Conservation (phyloP, 2,888 invertebrate species). For the Cosmorhoe ocellata region DNA sequence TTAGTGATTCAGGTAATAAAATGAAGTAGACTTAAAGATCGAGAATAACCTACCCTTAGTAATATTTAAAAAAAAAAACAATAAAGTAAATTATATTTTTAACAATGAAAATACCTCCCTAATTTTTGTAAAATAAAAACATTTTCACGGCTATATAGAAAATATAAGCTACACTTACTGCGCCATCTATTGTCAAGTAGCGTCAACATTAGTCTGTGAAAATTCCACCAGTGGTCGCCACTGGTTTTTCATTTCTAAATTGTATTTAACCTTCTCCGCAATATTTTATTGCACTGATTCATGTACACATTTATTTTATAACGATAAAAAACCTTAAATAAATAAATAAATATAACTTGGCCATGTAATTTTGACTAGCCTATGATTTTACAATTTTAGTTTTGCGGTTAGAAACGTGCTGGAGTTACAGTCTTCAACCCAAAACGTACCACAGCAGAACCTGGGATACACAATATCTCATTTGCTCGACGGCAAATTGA, state of each 20-base stretch:
- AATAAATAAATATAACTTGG: no score
- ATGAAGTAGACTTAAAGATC: no score
- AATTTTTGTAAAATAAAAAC: no score
- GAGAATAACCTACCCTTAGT: no score
- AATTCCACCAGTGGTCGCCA: constrained; percentile 24
- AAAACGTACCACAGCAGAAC: not conserved
- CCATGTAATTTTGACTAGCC: not conserved
- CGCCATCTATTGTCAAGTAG: constrained; percentile 39
- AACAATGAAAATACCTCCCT: no score
- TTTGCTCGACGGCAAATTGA: not conserved
- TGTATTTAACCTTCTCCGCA: not conserved
- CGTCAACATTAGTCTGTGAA: constrained; percentile 14
- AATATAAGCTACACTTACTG: not conserved
- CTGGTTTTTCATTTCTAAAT: not conserved
- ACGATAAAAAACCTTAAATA: no score
- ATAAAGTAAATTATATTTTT: no score
- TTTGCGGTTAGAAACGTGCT: constrained; percentile 1
- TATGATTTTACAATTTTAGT: not conserved
- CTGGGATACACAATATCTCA: not conserved
- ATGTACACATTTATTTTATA: not conserved
- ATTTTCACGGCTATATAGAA: no score
- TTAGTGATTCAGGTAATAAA: no score
- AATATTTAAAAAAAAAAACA: no score
- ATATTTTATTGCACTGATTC: no score
- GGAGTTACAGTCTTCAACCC: not conserved